Evolutionary conservation across 2,888 invertebrate genomes (phyloP).

Genomic region (Xanthorhoe spadicearia): DNA sequence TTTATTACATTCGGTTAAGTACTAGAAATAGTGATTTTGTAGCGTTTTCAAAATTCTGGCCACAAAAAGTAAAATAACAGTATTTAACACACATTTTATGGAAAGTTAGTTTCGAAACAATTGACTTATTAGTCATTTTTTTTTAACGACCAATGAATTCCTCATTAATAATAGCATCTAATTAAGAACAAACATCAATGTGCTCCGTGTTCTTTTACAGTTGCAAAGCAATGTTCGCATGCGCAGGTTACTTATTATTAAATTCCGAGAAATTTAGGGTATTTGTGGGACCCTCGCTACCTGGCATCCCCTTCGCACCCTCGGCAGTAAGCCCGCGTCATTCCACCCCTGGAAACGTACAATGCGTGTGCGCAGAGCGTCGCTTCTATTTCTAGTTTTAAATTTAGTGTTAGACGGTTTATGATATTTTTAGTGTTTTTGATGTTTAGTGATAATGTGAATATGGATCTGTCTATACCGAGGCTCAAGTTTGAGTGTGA

Average conservation of each 20-base stretch:
- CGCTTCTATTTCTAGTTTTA: constrained; percentile 36
- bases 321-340: constrained; percentile 52
- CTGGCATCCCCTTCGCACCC: constrained; percentile 59
- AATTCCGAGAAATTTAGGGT: constrained; percentile 67
- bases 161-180: constrained; percentile 46
- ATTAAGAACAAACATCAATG: constrained; percentile 55
- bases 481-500: constrained; percentile 68
- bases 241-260: constrained; percentile 57
- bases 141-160: constrained; percentile 31
- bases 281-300: constrained; percentile 66
- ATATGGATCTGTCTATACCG: constrained; percentile 76
- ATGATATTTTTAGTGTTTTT: constrained; percentile 27
- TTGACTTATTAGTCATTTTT: not conserved
- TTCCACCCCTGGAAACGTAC: constrained; percentile 65
- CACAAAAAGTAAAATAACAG: no score
- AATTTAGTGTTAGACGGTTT: constrained; percentile 25
- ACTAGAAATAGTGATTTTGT: no score
- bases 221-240: constrained; percentile 49
- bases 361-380: constrained; percentile 67
- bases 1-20: not conserved
- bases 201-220: constrained; percentile 43
- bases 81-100: no score
- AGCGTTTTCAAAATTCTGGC: not conserved
- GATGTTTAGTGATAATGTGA: constrained; percentile 48
- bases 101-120: no score